A percentile compares a stretch with the other conserved stretches of the same genome.
Conservation (phyloP, 2,888 invertebrate genomes). For the Cataglyphis rosenhaueri region DNA sequence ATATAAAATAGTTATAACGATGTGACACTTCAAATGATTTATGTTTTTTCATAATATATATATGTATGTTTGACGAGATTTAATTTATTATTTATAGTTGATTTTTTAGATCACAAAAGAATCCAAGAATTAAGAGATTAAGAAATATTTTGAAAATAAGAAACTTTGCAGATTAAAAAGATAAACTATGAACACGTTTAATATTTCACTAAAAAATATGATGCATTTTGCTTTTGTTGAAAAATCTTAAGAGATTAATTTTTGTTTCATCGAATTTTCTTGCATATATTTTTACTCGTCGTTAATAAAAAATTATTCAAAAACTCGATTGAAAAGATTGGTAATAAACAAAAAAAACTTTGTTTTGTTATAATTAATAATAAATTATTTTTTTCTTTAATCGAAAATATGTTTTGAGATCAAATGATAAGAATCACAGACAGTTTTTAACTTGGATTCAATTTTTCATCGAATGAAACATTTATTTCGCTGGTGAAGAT, state of each 20-base stretch:
- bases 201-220: neutral
- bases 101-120: neutral
- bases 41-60: slow-evolving; percentile 12
- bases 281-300: neutral
- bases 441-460: neutral
- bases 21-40: slow-evolving; percentile 16
- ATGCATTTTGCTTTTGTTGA: neutral
- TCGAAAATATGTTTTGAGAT: neutral
- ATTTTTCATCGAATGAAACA: slow-evolving; percentile 10
- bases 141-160: neutral
- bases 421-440: neutral
- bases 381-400: neutral
- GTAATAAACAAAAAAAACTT: neutral
- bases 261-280: neutral
- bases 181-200: neutral
- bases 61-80: neutral
- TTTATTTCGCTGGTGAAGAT: slow-evolving; percentile 7
- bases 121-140: slow-evolving; percentile 12
- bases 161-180: neutral
- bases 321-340: neutral
- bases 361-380: neutral
- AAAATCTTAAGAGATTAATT: neutral
- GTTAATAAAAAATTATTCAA: neutral
- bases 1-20: slow-evolving; percentile 39
- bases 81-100: neutral